A percentile compares a stretch with the other conserved stretches of the same genome.
phyloP scores from a whole-genome alignment of 2,888 invertebrate species.

The Eristalis intricaria region DNA sequence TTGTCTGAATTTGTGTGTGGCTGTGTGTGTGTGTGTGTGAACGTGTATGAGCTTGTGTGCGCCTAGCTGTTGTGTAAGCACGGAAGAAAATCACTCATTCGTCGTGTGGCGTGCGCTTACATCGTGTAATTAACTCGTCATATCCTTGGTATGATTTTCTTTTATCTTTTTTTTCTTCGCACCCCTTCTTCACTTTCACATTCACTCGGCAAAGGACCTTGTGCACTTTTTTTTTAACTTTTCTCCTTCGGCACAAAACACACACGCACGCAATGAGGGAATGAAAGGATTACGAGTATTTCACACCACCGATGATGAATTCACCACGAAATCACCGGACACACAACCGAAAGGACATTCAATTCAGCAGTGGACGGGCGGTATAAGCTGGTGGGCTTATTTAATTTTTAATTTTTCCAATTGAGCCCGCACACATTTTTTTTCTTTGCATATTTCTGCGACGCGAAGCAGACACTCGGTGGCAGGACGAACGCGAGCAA shows the following conservation, averaged over 20 bases:
- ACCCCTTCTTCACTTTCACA: conserved; percentile 6
- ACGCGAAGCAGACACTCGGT: background rate
- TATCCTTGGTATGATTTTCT: conserved; percentile 26
- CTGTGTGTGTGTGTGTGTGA: background rate
- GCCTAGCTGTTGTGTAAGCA: conserved; percentile 60
- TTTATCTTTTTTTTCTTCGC: background rate
- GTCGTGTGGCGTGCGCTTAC: conserved; percentile 33
- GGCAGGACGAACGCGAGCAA: conserved; percentile 20
- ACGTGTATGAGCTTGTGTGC: conserved; percentile 3
- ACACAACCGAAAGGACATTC: conserved; percentile 11
- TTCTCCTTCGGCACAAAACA: background rate
- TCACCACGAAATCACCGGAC: conserved; percentile 33
- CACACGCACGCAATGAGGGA: background rate
- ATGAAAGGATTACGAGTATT: background rate
- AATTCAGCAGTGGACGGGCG: conserved; percentile 10
- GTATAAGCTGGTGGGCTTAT: background rate
- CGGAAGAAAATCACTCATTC: conserved; percentile 19
- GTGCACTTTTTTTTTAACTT: conserved; percentile 10
- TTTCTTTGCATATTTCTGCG: background rate
- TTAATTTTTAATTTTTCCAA: conserved; percentile 45
- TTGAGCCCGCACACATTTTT: background rate
- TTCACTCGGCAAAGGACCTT: conserved; percentile 35
- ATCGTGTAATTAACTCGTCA: conserved; percentile 56
- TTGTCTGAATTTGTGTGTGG: background rate
- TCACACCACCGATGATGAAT: conserved; percentile 15